Conservation (phyloP, 2,113 vertebrate species). For the Jaculus jaculus region DNA sequence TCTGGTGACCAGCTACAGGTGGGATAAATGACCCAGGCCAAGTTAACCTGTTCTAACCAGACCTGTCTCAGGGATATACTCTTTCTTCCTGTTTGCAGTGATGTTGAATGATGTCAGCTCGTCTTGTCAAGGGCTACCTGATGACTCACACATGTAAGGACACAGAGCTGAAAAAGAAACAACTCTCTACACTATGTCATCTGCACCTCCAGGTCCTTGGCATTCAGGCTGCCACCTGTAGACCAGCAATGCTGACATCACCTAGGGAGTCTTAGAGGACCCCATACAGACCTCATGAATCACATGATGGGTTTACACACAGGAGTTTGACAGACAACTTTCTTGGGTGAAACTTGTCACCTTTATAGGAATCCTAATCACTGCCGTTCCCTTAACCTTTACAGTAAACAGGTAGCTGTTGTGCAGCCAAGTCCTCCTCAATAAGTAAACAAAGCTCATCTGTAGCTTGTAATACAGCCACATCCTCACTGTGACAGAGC, state of each 20-base stretch:
- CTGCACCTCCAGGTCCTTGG: neutral
- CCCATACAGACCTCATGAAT: neutral
- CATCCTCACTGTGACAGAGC: neutral
- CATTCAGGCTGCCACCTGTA: neutral
- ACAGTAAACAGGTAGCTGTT: too few species aligned
- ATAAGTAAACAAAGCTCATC: accelerated
- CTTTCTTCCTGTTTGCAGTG: neutral
- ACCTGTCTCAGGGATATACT: too few species aligned
- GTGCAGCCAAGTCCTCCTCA: neutral
- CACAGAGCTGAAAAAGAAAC: neutral
- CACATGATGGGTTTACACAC: accelerated
- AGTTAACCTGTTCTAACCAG: neutral
- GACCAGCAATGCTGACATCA: too few species aligned
- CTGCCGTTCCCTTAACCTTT: neutral
- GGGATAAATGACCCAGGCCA: neutral
- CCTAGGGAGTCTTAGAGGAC: neutral
- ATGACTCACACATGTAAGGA: too few species aligned
- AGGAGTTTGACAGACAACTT: neutral
- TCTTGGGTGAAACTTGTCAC: neutral
- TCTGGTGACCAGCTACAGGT: neutral
- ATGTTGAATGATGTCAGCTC: too few species aligned
- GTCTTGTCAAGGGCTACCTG: too few species aligned
- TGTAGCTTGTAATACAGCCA: neutral
- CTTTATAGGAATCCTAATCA: too few species aligned
- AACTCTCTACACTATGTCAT: neutral